These are phyloP conservation scores for Capreolus pygargus DNA, from an alignment of 2,113 vertebrate species.

Conservation along the genomic window DNA sequence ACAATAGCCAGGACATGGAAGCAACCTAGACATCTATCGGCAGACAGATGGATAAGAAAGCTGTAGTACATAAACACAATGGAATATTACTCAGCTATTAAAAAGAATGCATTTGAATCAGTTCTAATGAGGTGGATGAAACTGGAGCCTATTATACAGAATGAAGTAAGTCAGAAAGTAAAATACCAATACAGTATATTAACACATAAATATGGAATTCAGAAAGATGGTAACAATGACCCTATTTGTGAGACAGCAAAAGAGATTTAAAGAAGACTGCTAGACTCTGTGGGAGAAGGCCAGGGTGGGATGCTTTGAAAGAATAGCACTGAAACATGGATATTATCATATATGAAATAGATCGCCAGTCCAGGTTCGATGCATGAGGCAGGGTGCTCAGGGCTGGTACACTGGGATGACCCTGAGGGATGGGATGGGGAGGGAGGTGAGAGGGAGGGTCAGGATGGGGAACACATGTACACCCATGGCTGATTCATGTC, in stretches of 20 bases:
- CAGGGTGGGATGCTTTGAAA: background rate
- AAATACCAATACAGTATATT: background rate
- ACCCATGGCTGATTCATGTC: background rate
- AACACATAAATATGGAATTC: background rate
- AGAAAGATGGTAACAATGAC: background rate
- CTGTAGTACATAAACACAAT: background rate
- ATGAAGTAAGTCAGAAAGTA: background rate
- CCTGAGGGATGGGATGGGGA: background rate
- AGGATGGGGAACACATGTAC: background rate
- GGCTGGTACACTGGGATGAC: background rate
- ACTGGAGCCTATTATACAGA: background rate
- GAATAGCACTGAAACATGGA: background rate
- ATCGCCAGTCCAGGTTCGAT: background rate
- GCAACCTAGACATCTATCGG: accelerated
- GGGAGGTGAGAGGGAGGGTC: background rate
- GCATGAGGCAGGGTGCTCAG: background rate
- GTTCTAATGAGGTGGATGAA: background rate
- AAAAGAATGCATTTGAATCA: background rate
- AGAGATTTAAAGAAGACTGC: background rate
- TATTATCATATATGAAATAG: background rate
- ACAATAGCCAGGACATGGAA: background rate
- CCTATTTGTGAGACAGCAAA: background rate
- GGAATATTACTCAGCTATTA: background rate
- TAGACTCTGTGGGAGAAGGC: background rate
- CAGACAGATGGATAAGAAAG: background rate